Percentiles rank a stretch among this genome's conserved stretches.
These are phyloP conservation scores for Mastomys coucha DNA, from an alignment of 2,113 vertebrate genomes.

Conservation along the genomic window DNA sequence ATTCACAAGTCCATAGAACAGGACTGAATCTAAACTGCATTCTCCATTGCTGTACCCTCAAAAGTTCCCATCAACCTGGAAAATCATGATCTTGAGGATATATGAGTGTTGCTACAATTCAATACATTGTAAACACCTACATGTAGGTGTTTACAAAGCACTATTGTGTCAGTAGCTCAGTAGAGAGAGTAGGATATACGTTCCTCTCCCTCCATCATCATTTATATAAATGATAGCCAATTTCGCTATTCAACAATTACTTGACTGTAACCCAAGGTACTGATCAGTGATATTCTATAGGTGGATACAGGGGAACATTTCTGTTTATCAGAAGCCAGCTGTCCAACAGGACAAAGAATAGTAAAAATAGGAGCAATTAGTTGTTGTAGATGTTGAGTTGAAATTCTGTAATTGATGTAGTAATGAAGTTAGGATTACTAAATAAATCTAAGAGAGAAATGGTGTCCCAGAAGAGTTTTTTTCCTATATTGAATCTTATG, in stretches of 20 bases:
- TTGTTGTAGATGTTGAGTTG: not conserved
- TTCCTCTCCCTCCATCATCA: not conserved
- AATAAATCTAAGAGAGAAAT: not conserved
- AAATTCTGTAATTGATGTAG: not conserved
- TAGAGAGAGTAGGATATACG: not conserved
- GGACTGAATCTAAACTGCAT: not conserved
- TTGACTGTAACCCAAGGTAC: not conserved
- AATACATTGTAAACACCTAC: not conserved
- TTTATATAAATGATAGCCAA: not conserved
- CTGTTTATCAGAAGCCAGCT: not conserved
- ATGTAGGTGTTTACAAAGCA: not conserved
- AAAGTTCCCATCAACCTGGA: not conserved
- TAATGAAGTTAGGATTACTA: not conserved
- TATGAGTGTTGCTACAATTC: not conserved
- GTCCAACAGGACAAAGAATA: not conserved
- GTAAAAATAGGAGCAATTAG: not conserved
- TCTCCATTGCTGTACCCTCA: not conserved
- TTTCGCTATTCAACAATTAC: not conserved
- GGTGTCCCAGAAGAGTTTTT: not conserved
- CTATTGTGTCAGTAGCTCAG: not conserved
- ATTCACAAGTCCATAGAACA: not conserved
- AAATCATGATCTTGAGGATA: not conserved
- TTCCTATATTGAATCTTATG: not conserved
- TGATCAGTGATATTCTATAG: not conserved
- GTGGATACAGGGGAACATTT: not conserved